Evolutionary conservation across 2,113 vertebrate species (phyloP).

Genomic region (Murina feae): DNA sequence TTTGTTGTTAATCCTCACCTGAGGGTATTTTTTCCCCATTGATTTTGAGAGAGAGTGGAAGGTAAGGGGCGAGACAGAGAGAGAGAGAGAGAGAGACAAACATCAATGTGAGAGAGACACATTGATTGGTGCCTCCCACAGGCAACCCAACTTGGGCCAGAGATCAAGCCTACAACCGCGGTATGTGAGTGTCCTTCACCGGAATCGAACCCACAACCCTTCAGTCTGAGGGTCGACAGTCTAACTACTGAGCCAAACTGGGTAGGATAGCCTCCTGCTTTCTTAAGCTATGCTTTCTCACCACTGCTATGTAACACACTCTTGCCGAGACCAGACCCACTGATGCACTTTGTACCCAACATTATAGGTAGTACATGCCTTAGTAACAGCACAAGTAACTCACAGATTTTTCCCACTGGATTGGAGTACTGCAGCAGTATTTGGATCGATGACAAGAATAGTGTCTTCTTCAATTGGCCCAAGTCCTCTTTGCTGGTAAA

Average conservation of each 20-base stretch:
- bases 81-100: too few relatives aligned
- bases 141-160: too few relatives aligned
- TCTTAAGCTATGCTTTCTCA: background rate
- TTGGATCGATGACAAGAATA: constrained; percentile 89
- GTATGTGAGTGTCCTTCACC: too few relatives aligned
- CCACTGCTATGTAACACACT: background rate
- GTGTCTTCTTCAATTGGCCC: constrained; percentile 95
- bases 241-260: too few relatives aligned
- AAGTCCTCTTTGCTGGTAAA: constrained; percentile 90
- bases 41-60: too few relatives aligned
- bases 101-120: too few relatives aligned
- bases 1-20: background rate
- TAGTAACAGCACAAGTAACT: constrained; percentile 66
- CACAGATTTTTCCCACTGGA: constrained; percentile 92
- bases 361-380: background rate
- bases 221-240: too few relatives aligned
- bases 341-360: background rate
- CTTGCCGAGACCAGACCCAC: background rate
- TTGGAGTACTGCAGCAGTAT: constrained; percentile 85
- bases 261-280: background rate
- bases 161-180: too few relatives aligned
- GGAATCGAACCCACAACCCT: too few relatives aligned
- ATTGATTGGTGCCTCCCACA: too few relatives aligned
- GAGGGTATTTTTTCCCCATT: too few relatives aligned
- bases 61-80: too few relatives aligned